These are phyloP conservation scores for Drosophila subsilvestris DNA, from an alignment of 2,888 invertebrate species.

Conservation along the genomic window DNA sequence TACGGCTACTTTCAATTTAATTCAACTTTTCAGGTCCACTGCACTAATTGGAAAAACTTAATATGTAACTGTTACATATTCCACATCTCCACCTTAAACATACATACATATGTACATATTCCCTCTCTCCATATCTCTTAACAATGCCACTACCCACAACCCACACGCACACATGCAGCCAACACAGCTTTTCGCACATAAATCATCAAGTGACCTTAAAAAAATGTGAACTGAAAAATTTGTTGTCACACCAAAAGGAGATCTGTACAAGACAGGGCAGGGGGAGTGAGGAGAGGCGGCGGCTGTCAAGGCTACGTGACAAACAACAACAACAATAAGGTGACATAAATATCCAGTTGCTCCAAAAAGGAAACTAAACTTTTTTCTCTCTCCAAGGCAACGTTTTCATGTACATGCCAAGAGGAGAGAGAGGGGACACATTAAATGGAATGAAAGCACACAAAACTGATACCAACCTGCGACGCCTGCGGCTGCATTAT, in stretches of 20 bases:
- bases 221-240: slow-evolving; percentile 35
- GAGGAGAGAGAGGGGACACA: background rate
- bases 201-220: slow-evolving; percentile 73
- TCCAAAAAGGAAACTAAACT: slow-evolving; percentile 66
- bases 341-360: slow-evolving; percentile 76
- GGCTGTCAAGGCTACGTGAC: slow-evolving; percentile 61
- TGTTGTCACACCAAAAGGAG: slow-evolving; percentile 45
- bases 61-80: slow-evolving; percentile 24
- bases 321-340: slow-evolving; percentile 69
- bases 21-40: background rate
- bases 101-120: background rate
- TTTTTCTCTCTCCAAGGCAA: slow-evolving; percentile 43
- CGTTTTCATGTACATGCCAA: slow-evolving; percentile 15
- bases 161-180: slow-evolving; percentile 5
- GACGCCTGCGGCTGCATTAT: slow-evolving; percentile 37
- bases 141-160: slow-evolving; percentile 40
- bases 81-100: background rate
- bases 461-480: slow-evolving; percentile 50
- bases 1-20: slow-evolving; percentile 26
- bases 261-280: slow-evolving; percentile 1
- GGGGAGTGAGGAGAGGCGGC: slow-evolving; percentile 3
- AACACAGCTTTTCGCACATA: slow-evolving; percentile 62
- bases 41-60: slow-evolving; percentile 24
- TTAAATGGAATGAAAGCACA: slow-evolving; percentile 20
- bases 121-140: slow-evolving; percentile 10